Base-by-base conservation (phyloP, 2,888 invertebrate genomes). In the Steinernema carpocapsae region DNA sequence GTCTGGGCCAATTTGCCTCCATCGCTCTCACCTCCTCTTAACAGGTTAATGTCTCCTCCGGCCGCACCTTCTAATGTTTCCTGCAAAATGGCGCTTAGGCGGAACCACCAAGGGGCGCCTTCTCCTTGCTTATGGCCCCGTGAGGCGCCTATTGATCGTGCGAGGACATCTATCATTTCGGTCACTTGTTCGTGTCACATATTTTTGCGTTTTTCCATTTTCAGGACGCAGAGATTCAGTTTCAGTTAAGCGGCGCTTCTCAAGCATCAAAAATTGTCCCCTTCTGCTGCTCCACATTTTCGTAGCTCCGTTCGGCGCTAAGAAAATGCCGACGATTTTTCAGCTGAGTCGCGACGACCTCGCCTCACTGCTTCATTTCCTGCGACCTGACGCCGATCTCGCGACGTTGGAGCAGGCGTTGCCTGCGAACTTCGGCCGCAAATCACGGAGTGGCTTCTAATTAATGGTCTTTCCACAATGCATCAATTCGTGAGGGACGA, bases 361-460 rank as follows among this genome's bases (percentile, higher is more conserved):
- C 24, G 46, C 46, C 6, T 32, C 32, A n/a, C 72, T 72, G 6
- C 51, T 46, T 37, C 72, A 51, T 24, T 72, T 72, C 48, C 72
- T 72, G 7, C n/a, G 72, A 22, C 72, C 72, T 10, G 72, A 46
- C 22, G 46, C 51, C 46, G 72, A 72, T 26, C 19, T 51, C 1
- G 32, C 51, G 26, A 24, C 29, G 26, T 19, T 73, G 29, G 29
- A 59, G 29, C 17, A 42, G 10, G 59, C 73, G 4, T 22, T 59
- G 32, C 46, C 73, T 10, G 59, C 24, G 32, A 70, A 19, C 72
- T 75, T 4, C 42, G 75, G n/a, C 51, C 64, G 37, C 70, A 72
- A 19, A 75, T 75, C 32, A 75, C 75, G 14, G 75, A 75, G 75
- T 75, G 75, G 75, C 73, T 75, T 4, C 70, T 75, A 37, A 76